Evolutionary conservation across 2,113 vertebrate genomes (phyloP).

Genomic region (Pholis gunnellus): DNA sequence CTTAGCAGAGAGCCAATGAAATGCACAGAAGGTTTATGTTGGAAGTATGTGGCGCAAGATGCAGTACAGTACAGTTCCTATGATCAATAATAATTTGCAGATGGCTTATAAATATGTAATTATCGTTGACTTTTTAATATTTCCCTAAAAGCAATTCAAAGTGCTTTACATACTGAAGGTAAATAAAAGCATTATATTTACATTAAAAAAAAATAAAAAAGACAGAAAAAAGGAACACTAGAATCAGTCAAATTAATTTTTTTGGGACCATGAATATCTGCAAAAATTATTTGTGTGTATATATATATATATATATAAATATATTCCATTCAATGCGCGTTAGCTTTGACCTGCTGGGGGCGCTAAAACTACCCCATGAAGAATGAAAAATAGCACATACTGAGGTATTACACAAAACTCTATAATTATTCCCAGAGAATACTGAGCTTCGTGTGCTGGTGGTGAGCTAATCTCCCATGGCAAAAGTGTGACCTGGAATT

Average conservation of each 20-base stretch:
- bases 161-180: too few species aligned
- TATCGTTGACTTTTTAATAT: too few species aligned
- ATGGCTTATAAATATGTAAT: not conserved
- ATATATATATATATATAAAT: not conserved
- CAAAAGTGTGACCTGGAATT: slow-evolving; percentile 68
- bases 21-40: not conserved
- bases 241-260: not conserved
- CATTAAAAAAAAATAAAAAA: not conserved
- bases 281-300: not conserved
- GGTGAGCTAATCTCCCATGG: slow-evolving; percentile 67
- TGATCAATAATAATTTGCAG: not conserved
- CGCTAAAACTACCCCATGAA: not conserved
- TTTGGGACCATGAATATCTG: too few species aligned
- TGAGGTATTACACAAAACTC: slow-evolving; percentile 21
- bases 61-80: not conserved
- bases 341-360: too few species aligned
- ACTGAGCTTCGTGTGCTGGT: slow-evolving; percentile 35
- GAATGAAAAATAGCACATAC: slow-evolving; percentile 13
- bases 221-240: too few species aligned
- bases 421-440: slow-evolving; percentile 48
- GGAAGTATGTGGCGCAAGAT: not conserved
- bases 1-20: not conserved
- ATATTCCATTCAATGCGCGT: not conserved
- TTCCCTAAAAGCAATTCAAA: too few species aligned
- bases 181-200: not conserved